Base-by-base conservation (phyloP, 2,797 vertebrate genomes). In the Onychomys leucogaster region DNA sequence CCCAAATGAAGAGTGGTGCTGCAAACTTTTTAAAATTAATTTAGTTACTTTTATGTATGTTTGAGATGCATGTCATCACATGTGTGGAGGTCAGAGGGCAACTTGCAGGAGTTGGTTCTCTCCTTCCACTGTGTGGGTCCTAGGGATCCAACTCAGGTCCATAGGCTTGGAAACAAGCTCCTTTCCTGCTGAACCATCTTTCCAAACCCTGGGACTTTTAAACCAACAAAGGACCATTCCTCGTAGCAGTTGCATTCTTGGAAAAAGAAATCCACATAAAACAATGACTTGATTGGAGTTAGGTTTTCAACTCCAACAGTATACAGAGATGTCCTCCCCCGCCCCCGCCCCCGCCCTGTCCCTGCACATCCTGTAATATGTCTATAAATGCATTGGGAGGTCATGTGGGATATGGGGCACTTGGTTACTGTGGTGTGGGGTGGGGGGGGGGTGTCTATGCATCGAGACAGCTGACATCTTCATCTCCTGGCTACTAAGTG, bases 281-380 rank as follows among this genome's bases (percentile, higher is more conserved):
- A 49, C 49, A n/a, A 41, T 32, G 34, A 59, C 23, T 81, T 37
- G 55, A 29, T 65, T 46, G 29, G 52, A 90, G 23, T 37, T 88
- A 71, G 27, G 41, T 69, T 80, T 89, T 37, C 17, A 73, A 34
- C n/a, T 76, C 49, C 12, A 17, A 63, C 75, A 59, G 21, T 61
- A n/a, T 46, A 78, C 69, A 32, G 12, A 90, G 14, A n/a, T 5
- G 16, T 85, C 65, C 61, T 23, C 5, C 57, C 6, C 3, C 29
- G 14, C 32, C 65, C 63, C 65, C 12, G 14, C 2, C 25, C 29
- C n/a, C 12, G 14, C 2, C 25, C 29, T n/a, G n/a, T n/a, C n/a
- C n/a, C 55, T 55, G 16, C 16, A 17, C 5, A 4, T 14, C 43
- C 9, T 3, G 1, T 5, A 4, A 43, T 21, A 19, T 17, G 0